Evolutionary conservation across 1,140 invertebrate genomes (phyloP).

Genomic region (Brachionus koreanus): DNA sequence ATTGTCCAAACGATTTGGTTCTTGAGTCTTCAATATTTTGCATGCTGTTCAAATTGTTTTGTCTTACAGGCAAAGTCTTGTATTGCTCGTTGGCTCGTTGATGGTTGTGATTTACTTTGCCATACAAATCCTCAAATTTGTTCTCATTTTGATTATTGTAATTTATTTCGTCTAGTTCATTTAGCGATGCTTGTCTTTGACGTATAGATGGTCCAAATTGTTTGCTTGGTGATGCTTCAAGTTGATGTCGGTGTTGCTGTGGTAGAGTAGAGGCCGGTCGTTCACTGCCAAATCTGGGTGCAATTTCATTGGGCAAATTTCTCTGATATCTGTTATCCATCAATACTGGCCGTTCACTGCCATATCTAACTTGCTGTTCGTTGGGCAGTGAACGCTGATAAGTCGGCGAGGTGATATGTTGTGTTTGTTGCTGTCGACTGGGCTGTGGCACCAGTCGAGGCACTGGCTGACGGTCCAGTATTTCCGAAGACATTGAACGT

Average conservation of each 20-base stretch:
- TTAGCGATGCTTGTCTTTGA: conserved; percentile 16
- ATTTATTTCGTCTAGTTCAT: conserved; percentile 26
- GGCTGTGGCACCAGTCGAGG: neutral
- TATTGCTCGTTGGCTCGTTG: neutral
- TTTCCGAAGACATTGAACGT: conserved; percentile 12
- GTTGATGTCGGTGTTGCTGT: neutral
- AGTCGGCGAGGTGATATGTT: neutral
- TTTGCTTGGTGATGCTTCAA: neutral
- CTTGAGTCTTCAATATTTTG: neutral
- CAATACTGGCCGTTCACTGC: neutral
- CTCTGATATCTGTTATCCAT: neutral
- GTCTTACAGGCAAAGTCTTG: neutral
- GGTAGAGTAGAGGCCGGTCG: neutral
- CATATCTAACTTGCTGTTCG: conserved; percentile 24
- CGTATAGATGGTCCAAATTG: neutral
- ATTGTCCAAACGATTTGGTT: conserved; percentile 28
- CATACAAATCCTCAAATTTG: conserved; percentile 31
- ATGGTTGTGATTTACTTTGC: neutral
- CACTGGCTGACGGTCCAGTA: neutral
- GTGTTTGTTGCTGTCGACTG: neutral
- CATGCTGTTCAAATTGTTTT: neutral
- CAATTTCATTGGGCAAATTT: conserved; percentile 23
- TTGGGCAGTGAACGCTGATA: neutral
- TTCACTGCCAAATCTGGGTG: conserved; percentile 13
- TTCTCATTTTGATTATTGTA: conserved; percentile 1